Evolutionary conservation across 2,113 vertebrate species (phyloP).

Genomic region (Progne subis): DNA sequence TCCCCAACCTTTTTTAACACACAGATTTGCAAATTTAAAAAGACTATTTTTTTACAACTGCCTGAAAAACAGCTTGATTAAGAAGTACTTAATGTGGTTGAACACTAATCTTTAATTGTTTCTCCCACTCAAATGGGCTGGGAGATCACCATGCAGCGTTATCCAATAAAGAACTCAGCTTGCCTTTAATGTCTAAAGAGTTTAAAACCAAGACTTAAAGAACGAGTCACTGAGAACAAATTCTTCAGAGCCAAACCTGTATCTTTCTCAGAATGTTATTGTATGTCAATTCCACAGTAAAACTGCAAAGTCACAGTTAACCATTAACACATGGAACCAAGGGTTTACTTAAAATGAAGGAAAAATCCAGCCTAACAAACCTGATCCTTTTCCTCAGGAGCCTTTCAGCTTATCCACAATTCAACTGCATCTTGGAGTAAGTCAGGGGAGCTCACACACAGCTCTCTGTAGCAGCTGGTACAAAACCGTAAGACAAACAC

Average conservation of each 20-base stretch:
- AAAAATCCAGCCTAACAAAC: not conserved
- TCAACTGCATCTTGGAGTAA: fast-evolving
- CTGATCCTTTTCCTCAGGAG: not conserved
- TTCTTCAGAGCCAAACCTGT: not conserved
- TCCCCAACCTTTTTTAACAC: not conserved
- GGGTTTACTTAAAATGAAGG: not conserved
- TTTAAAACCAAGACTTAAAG: not conserved
- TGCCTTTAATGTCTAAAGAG: not conserved
- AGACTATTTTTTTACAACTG: not conserved
- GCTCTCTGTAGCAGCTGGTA: not conserved
- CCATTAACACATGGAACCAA: not conserved
- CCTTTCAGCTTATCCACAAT: not conserved
- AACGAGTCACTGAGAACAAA: not conserved
- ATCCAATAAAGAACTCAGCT: not conserved
- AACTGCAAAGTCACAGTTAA: not conserved
- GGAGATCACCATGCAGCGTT: not conserved
- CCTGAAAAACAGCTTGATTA: not conserved
- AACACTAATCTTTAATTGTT: not conserved
- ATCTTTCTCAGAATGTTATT: not conserved
- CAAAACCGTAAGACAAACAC: not conserved
- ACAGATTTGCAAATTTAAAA: not conserved
- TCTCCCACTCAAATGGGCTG: not conserved
- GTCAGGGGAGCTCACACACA: not conserved
- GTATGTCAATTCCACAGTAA: not conserved
- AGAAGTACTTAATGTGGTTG: not conserved